A percentile compares a stretch with the other conserved stretches of the same genome.
These are phyloP conservation scores for Pogonocichla stellata DNA, from an alignment of 2,113 vertebrate species.

Conservation along the genomic window DNA sequence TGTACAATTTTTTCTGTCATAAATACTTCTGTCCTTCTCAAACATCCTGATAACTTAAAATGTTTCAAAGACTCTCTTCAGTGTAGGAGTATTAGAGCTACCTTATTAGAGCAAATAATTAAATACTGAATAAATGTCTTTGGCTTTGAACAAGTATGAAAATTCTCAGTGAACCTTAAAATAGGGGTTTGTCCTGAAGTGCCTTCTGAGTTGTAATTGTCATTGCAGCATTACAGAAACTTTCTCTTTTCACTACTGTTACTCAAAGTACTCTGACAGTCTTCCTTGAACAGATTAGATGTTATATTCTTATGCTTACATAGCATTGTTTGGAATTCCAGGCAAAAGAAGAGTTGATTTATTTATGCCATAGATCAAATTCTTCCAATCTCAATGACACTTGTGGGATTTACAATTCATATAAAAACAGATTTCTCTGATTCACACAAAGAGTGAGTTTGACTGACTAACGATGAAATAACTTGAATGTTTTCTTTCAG, in stretches of 20 bases:
- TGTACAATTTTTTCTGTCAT: neutral
- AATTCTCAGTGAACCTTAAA: neutral
- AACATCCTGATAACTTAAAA: neutral
- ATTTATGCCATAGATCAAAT: neutral
- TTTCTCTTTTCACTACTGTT: neutral
- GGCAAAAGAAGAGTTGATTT: neutral
- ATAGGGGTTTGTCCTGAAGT: neutral
- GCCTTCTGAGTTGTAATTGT: neutral
- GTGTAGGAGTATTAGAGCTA: neutral
- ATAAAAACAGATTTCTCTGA: neutral
- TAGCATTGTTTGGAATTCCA: neutral
- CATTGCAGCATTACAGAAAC: neutral
- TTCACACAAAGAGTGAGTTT: neutral
- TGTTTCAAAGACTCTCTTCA: neutral
- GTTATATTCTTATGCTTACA: neutral
- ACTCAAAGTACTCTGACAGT: neutral
- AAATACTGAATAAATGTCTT: neutral
- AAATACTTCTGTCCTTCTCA: neutral
- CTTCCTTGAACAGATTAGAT: neutral
- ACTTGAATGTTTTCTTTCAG: neutral
- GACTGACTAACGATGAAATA: neutral
- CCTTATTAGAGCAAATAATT: neutral
- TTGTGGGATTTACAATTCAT: neutral
- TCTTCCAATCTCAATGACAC: neutral
- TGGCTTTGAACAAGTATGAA: neutral